Evolutionary conservation across 1,140 invertebrate genomes (phyloP), one percentile per base, ranked within the genome.

Genomic region (Medauroidea extradentata): DNA sequence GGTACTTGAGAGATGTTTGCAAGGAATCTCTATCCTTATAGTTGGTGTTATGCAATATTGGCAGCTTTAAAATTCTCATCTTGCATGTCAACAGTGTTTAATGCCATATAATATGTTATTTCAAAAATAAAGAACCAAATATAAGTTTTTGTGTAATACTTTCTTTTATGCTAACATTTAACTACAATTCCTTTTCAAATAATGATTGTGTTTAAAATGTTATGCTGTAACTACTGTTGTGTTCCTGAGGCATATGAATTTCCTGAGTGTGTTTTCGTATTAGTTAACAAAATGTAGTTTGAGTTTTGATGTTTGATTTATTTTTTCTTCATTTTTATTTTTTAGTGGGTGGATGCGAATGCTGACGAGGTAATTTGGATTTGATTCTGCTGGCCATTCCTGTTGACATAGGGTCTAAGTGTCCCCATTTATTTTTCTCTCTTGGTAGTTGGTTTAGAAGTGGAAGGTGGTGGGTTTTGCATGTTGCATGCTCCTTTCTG

Each of bases 271-370:
- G 29, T 50, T 51, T 55, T 62, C 23, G 25, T 5, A 25, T 23
- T n/a, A n/a, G n/a, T 21, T 18, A 44, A 53, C 19, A 8, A 60
- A 62, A 56, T 61, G n/a, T 29, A 59, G 59, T 55, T 44, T 52
- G 44, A 13, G 5, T 25, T 44, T 42, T 41, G 65, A 59, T 67
- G 61, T 72, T 54, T 69, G 68, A 70, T 72, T 62, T 63, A 7
- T 34, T 34, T 57, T 16, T 50, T 23, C 66, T 76, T 71, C 69
- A 68, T 71, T 73, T 77, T 73, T 61, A 65, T 79, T 70, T 67
- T 67, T 69, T 81, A 83, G 82, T 83, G 82, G 82, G 81, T 83
- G 72, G 82, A 82, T 76, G 77, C 80, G 74, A 82, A 79, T 74
- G 79, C 78, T 69, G 81, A 83, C 67, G 82, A 83, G 82, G 82